These are phyloP conservation scores for Salmo trutta DNA, from an alignment of 2,797 vertebrate genomes.

Conservation along the genomic window DNA sequence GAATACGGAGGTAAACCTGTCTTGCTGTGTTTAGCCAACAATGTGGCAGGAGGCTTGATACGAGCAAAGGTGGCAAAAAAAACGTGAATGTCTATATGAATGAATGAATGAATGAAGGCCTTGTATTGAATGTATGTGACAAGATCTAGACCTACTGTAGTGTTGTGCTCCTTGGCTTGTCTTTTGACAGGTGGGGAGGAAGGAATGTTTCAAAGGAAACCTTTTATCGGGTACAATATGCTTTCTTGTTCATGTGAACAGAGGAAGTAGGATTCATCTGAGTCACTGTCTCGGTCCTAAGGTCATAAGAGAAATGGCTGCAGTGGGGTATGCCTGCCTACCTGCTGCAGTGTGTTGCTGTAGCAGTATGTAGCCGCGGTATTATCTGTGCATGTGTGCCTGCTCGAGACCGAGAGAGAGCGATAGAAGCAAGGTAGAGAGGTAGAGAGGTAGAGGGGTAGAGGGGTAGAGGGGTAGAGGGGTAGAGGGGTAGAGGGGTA, in stretches of 20 bases:
- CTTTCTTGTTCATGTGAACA: slow-evolving; percentile 18
- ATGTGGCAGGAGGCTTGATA: slow-evolving; percentile 28
- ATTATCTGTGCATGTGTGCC: slow-evolving; percentile 68
- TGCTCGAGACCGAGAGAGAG: slow-evolving; percentile 50
- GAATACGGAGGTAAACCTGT: slow-evolving; percentile 10
- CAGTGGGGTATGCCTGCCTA: slow-evolving; percentile 15
- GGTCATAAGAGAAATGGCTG: slow-evolving; percentile 59
- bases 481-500: too few species aligned
- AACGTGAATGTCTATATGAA: background rate
- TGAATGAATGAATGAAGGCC: background rate
- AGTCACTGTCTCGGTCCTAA: slow-evolving; percentile 32
- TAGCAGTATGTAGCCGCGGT: slow-evolving; percentile 67
- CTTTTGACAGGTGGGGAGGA: slow-evolving; percentile 2
- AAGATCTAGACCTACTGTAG: background rate
- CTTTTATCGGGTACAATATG: slow-evolving; percentile 6
- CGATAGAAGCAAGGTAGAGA: slow-evolving; percentile 63
- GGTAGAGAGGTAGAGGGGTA: too few species aligned
- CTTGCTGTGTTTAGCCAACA: slow-evolving; percentile 32
- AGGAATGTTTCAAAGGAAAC: slow-evolving; percentile 9
- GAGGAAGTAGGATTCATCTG: slow-evolving; percentile 9
- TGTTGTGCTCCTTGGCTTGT: too few species aligned
- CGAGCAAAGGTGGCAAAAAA: background rate
- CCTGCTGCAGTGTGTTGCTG: slow-evolving; percentile 67
- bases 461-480: too few species aligned
- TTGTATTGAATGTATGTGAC: background rate